These are phyloP conservation scores for Theonella swinhoei DNA, from an alignment of 37 sponge, comb jelly and placozoan genomes.

Conservation along the genomic window DNA sequence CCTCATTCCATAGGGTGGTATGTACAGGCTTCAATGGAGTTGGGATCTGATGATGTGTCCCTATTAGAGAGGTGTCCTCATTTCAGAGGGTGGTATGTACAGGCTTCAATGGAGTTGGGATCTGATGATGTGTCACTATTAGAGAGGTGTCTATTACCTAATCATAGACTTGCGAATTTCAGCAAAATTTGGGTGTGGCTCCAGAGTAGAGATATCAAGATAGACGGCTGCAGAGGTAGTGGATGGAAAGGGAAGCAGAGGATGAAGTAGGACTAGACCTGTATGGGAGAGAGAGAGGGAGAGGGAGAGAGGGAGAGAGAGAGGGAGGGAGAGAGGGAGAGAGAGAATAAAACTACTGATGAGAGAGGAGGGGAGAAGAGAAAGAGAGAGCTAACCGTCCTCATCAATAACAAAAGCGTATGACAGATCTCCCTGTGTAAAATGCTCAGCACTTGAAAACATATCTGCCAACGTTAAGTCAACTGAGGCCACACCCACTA, in stretches of 20 bases:
- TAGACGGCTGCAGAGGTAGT: conserved; percentile 1
- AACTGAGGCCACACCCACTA: conserved; percentile 35
- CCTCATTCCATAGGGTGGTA: no score
- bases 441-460: conserved; percentile 35
- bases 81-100: no score
- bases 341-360: not conserved
- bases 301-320: not conserved
- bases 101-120: no score
- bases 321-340: not conserved
- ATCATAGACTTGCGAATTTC: conserved; percentile 28
- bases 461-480: conserved; percentile 40
- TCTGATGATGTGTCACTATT: no score
- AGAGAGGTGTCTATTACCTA: not conserved
- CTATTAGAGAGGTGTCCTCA: no score
- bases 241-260: conserved; percentile 23
- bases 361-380: not conserved
- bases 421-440: conserved; percentile 6
- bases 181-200: not conserved
- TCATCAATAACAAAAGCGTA: conserved; percentile 43
- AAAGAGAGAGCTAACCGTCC: conserved; percentile 1
- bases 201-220: conserved; percentile 15
- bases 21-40: no score
- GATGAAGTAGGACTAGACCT: conserved; percentile 23
- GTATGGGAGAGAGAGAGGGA: not conserved
- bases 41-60: no score